Percentiles rank a stretch among this genome's conserved stretches.
Conservation (phyloP, 2,888 invertebrate genomes). For the Athalia cordata region DNA sequence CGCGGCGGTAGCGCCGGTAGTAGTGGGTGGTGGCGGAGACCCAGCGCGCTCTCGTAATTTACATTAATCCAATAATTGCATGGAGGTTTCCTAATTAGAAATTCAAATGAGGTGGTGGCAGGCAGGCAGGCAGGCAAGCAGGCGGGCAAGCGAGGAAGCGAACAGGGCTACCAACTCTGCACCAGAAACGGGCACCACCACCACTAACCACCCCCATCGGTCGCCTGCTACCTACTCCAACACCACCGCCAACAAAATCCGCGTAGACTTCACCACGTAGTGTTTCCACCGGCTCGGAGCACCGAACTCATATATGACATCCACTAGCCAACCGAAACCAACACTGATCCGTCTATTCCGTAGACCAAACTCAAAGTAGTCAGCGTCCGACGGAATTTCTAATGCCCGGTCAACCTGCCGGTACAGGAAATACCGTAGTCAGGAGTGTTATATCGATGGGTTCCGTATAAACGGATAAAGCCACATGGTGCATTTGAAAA, state of each 20-base stretch:
- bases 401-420: conserved; percentile 20
- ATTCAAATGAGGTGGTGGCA: conserved; percentile 92
- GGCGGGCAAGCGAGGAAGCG: conserved; percentile 51
- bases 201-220: too few relatives aligned
- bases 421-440: not conserved
- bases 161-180: conserved; percentile 71
- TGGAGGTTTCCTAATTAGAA: conserved; percentile 94
- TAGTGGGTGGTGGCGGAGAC: conserved; percentile 69
- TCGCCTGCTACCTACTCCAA: too few relatives aligned
- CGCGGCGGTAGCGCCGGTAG: conserved; percentile 53
- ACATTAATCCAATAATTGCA: conserved; percentile 96
- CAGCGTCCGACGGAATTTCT: conserved; percentile 34
- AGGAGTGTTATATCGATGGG: not conserved
- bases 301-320: conserved; percentile 53
- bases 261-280: conserved; percentile 50
- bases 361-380: conserved; percentile 32
- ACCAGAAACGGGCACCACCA: conserved; percentile 55
- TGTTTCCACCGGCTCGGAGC: conserved; percentile 56
- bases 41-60: conserved; percentile 88
- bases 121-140: conserved; percentile 73
- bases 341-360: conserved; percentile 13
- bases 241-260: conserved; percentile 68
- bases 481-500: too few relatives aligned
- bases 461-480: too few relatives aligned
- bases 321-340: conserved; percentile 29